Conservation (phyloP, 1,140 invertebrate species). For the Sitobion miscanthi region DNA sequence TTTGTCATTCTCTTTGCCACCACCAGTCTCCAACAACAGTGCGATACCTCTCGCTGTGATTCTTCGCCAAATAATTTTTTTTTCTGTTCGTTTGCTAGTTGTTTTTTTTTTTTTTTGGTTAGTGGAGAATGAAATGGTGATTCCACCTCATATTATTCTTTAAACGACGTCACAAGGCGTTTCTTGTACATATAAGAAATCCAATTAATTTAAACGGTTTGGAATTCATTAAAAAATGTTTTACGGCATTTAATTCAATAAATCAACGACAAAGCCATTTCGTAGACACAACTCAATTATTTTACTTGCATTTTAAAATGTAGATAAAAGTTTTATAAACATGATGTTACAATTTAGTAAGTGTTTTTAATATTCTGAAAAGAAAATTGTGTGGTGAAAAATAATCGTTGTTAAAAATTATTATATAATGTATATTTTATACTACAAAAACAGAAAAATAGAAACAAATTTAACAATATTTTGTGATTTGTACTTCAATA, state of each 20-base stretch:
- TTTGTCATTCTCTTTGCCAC: conserved; percentile 7
- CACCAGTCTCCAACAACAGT: not conserved
- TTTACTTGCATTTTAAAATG: not conserved
- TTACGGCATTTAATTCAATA: not conserved
- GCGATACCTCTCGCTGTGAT: not conserved
- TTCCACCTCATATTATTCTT: not conserved
- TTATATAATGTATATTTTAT: too few species aligned
- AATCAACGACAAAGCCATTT: not conserved
- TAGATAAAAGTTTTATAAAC: conserved; percentile 8
- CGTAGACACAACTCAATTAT: not conserved
- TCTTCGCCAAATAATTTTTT: not conserved
- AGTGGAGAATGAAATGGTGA: not conserved
- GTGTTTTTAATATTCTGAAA: not conserved
- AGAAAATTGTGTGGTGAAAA: not conserved
- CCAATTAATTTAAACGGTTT: not conserved
- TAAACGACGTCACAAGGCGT: not conserved
- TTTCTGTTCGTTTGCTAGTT: not conserved
- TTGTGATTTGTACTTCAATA: too few species aligned
- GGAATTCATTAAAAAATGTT: not conserved
- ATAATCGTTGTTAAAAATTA: not conserved
- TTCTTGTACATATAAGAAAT: not conserved
- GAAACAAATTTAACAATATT: too few species aligned
- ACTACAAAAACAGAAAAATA: too few species aligned
- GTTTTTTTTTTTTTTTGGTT: not conserved
- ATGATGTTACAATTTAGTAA: not conserved